phyloP scores from a whole-genome alignment of 2,888 invertebrate species.

The Ormia ochracea region DNA sequence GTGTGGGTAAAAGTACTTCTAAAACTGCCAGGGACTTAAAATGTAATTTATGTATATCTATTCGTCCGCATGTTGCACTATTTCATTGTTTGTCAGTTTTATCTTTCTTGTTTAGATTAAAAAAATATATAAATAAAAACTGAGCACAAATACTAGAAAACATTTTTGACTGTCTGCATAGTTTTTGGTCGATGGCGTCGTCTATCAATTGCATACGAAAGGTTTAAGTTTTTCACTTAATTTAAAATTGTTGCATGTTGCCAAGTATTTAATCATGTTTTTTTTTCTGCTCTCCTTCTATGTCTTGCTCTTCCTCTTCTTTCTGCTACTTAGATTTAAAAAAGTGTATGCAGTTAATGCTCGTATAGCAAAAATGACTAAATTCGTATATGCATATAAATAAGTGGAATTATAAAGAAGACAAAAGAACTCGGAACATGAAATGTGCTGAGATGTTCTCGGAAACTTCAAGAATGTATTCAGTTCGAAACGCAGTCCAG shows the following conservation, averaged over 20 bases:
- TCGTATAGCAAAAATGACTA: background rate
- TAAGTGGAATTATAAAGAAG: too few species aligned
- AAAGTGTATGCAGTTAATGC: background rate
- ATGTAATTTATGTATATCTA: slow-evolving; percentile 48
- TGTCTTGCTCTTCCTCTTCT: background rate
- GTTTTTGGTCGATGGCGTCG: slow-evolving; percentile 58
- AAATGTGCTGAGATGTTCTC: too few species aligned
- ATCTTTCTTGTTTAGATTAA: slow-evolving; percentile 31
- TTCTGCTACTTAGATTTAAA: background rate
- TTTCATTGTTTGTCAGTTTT: slow-evolving; percentile 38
- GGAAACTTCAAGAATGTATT: too few species aligned
- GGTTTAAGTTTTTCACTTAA: slow-evolving; percentile 58
- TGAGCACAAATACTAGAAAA: slow-evolving; percentile 1
- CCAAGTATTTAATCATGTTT: slow-evolving; percentile 60
- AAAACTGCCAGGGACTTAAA: slow-evolving; percentile 43
- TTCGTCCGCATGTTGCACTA: slow-evolving; percentile 15
- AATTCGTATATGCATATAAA: background rate
- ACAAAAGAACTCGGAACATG: too few species aligned
- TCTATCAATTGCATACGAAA: slow-evolving; percentile 53
- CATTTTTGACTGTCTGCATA: slow-evolving; percentile 56
- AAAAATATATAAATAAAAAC: background rate
- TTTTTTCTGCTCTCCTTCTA: slow-evolving; percentile 2
- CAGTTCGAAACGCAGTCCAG: too few species aligned
- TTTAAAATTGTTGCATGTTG: slow-evolving; percentile 60
- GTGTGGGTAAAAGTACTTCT: slow-evolving; percentile 3